Evolutionary conservation across 2,888 invertebrate species (phyloP), one percentile per base, ranked within the genome.

Genomic region (Parthenolecanium corni): DNA sequence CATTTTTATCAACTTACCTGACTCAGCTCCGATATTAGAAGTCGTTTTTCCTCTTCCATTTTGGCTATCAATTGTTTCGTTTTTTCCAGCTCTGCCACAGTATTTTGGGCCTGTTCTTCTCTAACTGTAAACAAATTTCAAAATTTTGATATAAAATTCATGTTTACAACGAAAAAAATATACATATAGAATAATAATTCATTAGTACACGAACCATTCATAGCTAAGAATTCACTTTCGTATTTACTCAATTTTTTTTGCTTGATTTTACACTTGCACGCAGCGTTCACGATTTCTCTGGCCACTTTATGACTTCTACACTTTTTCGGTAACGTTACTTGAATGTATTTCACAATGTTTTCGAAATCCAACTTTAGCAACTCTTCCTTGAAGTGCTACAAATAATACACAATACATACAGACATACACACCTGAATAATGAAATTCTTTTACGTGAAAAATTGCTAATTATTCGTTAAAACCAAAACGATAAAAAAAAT

Each of bases 261-360:
- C n/a, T 52, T 52, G 63, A 96, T 86, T 76, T 94, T 95, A 62
- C 92, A 82, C 69, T 85, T 85, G 72, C 92, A 89, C 3, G 97
- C 95, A 67, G 86, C 78, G 73, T 89, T 89, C 76, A 98, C 86
- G 9, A 98, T 81, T 68, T 89, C 85, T 51, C 86, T 83, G 0
- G 96, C 89, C 14, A 87, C 82, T 70, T 90, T 90, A 72, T 95
- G 91, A 14, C 86, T 87, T 57, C 96, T 84, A 73, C 94, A 97
- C 71, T 90, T 91, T 76, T 98, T 95, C 44, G 98, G 98, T 68
- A 99, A 78, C 14, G 90, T 89, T 2, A 98, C 96, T 65, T 98
- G 84, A 74, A 99, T 97, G 77, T 96, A 98, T 74, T 97, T 98
- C 68, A 98, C 79, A 64, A 95, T 88, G 18, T 95, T 95, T 76